A percentile compares a stretch with the other conserved stretches of the same genome.
phyloP scores from a whole-genome alignment of 2,113 vertebrate species.

The Sylvietta virens region DNA sequence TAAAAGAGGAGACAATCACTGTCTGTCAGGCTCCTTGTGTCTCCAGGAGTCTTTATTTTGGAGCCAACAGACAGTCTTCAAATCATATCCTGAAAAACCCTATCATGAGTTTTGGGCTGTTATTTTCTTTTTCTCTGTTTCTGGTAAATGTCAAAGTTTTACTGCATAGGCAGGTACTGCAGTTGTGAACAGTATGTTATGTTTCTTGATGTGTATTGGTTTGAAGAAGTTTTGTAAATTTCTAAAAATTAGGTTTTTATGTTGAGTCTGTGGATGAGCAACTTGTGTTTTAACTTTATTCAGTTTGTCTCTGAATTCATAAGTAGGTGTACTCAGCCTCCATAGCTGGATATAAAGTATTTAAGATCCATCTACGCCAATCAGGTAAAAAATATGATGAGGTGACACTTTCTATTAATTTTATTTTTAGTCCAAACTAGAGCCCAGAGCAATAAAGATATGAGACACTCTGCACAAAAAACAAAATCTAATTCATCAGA shows the following conservation, averaged over 20 bases:
- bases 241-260: background rate
- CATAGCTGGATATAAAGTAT: background rate
- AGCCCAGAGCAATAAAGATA: background rate
- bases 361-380: background rate
- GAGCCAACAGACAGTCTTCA: background rate
- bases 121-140: background rate
- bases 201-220: background rate
- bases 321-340: background rate
- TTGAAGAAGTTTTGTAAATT: background rate
- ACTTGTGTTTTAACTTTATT: background rate
- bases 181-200: background rate
- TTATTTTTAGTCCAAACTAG: background rate
- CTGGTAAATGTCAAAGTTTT: background rate
- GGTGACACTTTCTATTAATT: background rate
- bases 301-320: background rate
- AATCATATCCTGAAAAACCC: background rate
- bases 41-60: background rate
- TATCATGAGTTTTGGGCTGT: background rate
- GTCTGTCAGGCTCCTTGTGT: background rate
- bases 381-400: background rate
- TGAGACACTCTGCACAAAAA: background rate
- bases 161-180: background rate
- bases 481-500: background rate
- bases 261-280: background rate
- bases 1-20: background rate